A percentile compares a stretch with the other conserved stretches of the same genome.
phyloP scores from a whole-genome alignment of 1,140 invertebrate species.

The Drosophila serrata region DNA sequence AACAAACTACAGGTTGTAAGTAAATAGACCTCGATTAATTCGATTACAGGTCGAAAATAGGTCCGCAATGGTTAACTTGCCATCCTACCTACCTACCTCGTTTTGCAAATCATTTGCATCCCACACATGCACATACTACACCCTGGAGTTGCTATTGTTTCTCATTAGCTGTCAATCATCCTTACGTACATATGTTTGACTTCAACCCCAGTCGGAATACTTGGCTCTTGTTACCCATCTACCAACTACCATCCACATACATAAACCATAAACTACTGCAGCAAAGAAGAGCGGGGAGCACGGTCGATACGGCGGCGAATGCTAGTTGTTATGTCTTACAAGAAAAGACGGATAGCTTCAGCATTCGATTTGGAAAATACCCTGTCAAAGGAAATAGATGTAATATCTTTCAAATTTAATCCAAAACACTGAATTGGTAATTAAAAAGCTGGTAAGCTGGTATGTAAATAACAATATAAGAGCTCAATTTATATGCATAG shows the following conservation, averaged over 20 bases:
- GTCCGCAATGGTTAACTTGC: conserved; percentile 37
- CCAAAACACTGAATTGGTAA: no score
- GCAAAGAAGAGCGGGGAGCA: conserved; percentile 10
- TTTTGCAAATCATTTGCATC: conserved; percentile 43
- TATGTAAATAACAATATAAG: no score
- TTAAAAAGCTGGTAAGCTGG: no score
- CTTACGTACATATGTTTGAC: conserved; percentile 49
- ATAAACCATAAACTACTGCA: conserved; percentile 18
- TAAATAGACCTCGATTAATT: conserved; percentile 45
- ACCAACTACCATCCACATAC: conserved; percentile 10
- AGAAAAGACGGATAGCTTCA: conserved; percentile 5
- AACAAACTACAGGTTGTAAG: conserved; percentile 48
- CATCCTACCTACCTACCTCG: conserved; percentile 29
- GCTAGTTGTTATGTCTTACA: conserved; percentile 37
- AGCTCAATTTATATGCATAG: no score
- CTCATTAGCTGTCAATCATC: conserved; percentile 51
- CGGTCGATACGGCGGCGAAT: conserved; percentile 42
- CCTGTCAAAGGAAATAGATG: neutral
- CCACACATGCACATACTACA: conserved; percentile 41
- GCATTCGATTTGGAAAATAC: conserved; percentile 11
- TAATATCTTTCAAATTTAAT: neutral
- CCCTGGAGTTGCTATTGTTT: conserved; percentile 35
- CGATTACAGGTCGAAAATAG: conserved; percentile 50
- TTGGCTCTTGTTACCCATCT: conserved; percentile 35
- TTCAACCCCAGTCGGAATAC: conserved; percentile 37